Percentiles rank a stretch among this genome's conserved stretches.
These are phyloP conservation scores for Aphelenchoides fujianensis DNA, from an alignment of 1,140 invertebrate genomes.

Conservation along the genomic window DNA sequence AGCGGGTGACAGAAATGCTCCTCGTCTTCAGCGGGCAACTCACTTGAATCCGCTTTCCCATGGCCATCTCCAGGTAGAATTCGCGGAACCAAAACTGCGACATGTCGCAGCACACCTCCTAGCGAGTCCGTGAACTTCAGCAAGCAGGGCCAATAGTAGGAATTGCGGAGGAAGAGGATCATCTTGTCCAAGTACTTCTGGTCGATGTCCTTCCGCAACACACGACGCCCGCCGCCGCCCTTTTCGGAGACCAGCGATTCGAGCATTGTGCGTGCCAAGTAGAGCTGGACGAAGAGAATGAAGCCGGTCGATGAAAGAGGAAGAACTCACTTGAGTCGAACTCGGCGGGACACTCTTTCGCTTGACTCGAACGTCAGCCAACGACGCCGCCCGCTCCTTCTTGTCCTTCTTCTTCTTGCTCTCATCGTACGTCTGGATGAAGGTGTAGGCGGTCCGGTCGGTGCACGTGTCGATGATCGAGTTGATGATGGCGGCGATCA, in stretches of 20 bases:
- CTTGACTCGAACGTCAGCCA: constrained; percentile 42
- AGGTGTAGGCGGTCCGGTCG: constrained; percentile 35
- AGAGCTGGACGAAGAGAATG: no score
- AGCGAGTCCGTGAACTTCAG: constrained; percentile 73
- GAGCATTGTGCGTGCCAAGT: constrained; percentile 98
- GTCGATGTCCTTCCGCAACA: constrained; percentile 91
- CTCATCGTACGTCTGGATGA: constrained; percentile 6
- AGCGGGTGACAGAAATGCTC: constrained; percentile 1
- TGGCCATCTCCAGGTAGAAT: constrained; percentile 99
- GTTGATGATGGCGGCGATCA: constrained; percentile 70
- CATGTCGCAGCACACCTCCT: constrained; percentile 89
- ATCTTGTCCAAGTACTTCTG: constrained; percentile 84
- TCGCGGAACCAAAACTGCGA: constrained; percentile 98
- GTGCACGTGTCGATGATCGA: constrained; percentile 53
- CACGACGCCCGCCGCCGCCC: constrained; percentile 78
- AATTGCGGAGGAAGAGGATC: constrained; percentile 89
- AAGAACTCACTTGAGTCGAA: constrained; percentile 56
- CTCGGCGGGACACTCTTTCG: constrained; percentile 53
- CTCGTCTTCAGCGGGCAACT: no score
- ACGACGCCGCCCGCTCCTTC: constrained; percentile 34
- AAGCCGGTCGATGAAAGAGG: no score
- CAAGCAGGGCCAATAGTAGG: constrained; percentile 93
- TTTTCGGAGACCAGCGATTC: constrained; percentile 96
- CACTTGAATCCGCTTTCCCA: constrained; percentile 96
- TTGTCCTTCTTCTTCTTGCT: constrained; percentile 43